A percentile compares a stretch with the other conserved stretches of the same genome.
phyloP scores from a whole-genome alignment of 2,113 vertebrate species.

The Triplophysa tibetana region DNA sequence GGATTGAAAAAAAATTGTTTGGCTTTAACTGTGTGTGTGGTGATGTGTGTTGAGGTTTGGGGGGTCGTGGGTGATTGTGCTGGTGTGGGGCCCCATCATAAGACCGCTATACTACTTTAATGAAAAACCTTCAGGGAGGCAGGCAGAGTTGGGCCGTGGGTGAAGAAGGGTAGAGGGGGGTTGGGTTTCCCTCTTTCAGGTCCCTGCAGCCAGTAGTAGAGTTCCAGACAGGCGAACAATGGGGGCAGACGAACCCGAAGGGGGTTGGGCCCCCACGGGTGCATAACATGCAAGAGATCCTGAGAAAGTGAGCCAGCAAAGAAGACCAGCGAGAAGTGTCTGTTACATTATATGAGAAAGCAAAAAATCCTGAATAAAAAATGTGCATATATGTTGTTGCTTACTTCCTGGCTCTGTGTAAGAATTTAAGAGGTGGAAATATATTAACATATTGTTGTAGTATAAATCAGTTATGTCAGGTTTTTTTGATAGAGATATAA shows the following conservation, averaged over 20 bases:
- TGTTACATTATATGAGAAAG: background rate
- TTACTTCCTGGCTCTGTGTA: background rate
- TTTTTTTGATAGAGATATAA: background rate
- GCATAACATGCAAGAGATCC: slow-evolving; percentile 53
- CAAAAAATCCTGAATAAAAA: background rate
- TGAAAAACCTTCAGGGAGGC: slow-evolving; percentile 42
- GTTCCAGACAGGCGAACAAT: slow-evolving; percentile 76
- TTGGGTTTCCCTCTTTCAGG: slow-evolving; percentile 58
- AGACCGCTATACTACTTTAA: slow-evolving; percentile 48
- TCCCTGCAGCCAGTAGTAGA: slow-evolving; percentile 61
- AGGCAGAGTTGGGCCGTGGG: slow-evolving; percentile 21
- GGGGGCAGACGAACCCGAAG: slow-evolving; percentile 47
- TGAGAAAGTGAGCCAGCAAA: slow-evolving; percentile 59
- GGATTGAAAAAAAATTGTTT: slow-evolving; percentile 40
- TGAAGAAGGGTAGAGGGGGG: slow-evolving; percentile 36
- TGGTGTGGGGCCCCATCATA: slow-evolving; percentile 48
- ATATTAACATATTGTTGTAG: background rate
- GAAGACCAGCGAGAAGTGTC: slow-evolving; percentile 14
- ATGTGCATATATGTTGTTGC: background rate
- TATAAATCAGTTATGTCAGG: background rate
- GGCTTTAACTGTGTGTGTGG: slow-evolving; percentile 8
- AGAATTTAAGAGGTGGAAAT: background rate
- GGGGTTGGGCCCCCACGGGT: slow-evolving; percentile 50
- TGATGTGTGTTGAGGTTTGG: slow-evolving; percentile 4
- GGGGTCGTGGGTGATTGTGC: slow-evolving; percentile 29